Conservation (phyloP, 2,113 vertebrate genomes). For the Marmota monax region DNA sequence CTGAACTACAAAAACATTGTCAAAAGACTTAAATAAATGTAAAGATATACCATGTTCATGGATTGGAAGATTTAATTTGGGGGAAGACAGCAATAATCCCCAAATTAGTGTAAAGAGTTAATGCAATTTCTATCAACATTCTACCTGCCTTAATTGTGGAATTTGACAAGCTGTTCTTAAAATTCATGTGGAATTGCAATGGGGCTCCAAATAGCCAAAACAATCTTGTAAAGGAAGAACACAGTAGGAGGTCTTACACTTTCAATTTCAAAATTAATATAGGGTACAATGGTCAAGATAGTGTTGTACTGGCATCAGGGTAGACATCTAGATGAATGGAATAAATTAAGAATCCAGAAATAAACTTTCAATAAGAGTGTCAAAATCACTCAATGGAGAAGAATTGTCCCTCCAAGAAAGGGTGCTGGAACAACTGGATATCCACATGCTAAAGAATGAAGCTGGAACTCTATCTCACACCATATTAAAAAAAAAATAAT, state of each 20-base stretch:
- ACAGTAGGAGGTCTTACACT: not conserved
- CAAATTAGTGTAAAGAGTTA: not conserved
- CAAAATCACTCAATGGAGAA: not conserved
- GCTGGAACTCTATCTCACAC: not conserved
- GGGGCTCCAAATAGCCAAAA: not conserved
- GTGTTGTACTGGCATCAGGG: not conserved
- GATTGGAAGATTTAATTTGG: not conserved
- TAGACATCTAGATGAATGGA: not conserved
- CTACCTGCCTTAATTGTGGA: not conserved
- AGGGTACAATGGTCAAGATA: slow-evolving; percentile 3
- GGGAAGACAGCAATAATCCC: not conserved
- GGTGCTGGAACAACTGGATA: not conserved
- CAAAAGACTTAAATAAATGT: not conserved
- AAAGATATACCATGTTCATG: not conserved
- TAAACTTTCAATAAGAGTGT: slow-evolving; percentile 27
- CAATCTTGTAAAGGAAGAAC: not conserved
- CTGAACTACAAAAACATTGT: not conserved
- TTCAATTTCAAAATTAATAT: slow-evolving; percentile 13
- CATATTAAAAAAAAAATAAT: not conserved
- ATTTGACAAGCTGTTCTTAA: slow-evolving; percentile 2
- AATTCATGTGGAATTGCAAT: slow-evolving; percentile 43
- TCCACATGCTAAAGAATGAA: not conserved
- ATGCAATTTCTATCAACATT: not conserved
- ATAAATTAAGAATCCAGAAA: slow-evolving; percentile 17
- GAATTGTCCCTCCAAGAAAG: not conserved